Percentiles rank a stretch among this genome's conserved stretches.
Conservation (phyloP, 1,140 invertebrate genomes). For the Stegodyphus dumicola region DNA sequence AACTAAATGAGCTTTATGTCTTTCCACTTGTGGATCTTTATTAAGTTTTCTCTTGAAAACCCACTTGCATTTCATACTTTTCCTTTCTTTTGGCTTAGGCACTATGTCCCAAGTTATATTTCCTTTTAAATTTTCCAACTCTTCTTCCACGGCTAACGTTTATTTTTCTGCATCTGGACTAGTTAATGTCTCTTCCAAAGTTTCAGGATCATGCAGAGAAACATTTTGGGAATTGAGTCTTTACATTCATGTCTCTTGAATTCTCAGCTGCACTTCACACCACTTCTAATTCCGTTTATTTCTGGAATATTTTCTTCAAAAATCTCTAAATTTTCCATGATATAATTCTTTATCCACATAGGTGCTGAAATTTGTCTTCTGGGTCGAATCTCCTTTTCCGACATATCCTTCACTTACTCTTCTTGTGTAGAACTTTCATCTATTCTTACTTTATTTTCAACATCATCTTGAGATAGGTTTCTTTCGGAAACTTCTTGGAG, state of each 20-base stretch:
- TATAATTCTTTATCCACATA: background rate
- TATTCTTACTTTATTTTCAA: background rate
- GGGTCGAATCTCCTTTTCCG: no score
- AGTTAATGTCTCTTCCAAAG: slow-evolving; percentile 10
- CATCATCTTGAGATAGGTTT: background rate
- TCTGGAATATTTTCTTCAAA: background rate
- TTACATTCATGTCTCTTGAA: no score
- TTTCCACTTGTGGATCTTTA: slow-evolving; percentile 39
- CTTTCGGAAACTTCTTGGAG: slow-evolving; percentile 9
- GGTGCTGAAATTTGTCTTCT: background rate
- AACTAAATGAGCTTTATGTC: slow-evolving; percentile 30
- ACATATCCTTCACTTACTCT: background rate
- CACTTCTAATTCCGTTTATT: background rate
- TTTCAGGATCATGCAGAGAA: slow-evolving; percentile 4
- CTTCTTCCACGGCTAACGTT: slow-evolving; percentile 8
- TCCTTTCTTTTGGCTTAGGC: background rate
- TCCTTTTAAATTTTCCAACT: background rate
- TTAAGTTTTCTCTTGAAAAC: slow-evolving; percentile 41
- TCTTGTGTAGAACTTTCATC: background rate
- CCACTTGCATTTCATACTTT: slow-evolving; percentile 36
- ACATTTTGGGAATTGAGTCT: background rate
- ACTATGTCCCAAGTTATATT: slow-evolving; percentile 19
- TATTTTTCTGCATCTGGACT: slow-evolving; percentile 7
- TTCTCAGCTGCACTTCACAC: slow-evolving; percentile 3
- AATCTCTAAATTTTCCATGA: background rate